phyloP scores from a whole-genome alignment of 2,113 vertebrate genomes.

The Rynchops niger region DNA sequence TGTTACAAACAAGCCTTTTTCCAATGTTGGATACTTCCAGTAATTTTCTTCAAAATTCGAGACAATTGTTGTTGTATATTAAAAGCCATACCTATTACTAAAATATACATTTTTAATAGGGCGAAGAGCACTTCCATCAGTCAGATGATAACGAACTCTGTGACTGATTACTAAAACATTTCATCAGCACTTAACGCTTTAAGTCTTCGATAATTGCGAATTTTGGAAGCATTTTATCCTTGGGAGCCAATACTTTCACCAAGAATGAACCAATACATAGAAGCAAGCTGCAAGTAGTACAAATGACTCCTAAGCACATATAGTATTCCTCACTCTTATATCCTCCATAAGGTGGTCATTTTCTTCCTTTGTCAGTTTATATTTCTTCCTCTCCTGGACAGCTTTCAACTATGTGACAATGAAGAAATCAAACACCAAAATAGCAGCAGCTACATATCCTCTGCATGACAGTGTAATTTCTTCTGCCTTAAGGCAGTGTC shows the following conservation, averaged over 20 bases:
- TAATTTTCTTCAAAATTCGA: not conserved
- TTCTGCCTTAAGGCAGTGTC: conserved; percentile 91
- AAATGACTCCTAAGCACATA: not conserved
- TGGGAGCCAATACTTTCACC: not conserved
- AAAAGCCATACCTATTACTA: not conserved
- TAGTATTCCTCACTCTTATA: not conserved
- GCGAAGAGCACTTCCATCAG: not conserved
- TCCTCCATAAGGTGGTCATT: conserved; percentile 48
- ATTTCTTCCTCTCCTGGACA: conserved; percentile 81
- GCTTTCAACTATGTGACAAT: conserved; percentile 93
- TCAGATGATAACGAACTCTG: not conserved
- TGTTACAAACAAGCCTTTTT: not conserved
- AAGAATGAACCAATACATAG: not conserved
- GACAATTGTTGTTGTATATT: not conserved
- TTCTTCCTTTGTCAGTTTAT: conserved; percentile 63
- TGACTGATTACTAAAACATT: not conserved
- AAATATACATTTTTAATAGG: not conserved
- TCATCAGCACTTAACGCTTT: not conserved
- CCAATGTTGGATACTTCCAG: not conserved
- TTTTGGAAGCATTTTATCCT: not conserved
- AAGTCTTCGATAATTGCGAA: not conserved
- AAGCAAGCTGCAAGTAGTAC: not conserved
- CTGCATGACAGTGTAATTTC: conserved; percentile 93
- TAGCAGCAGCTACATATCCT: conserved; percentile 89
- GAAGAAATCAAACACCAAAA: conserved; percentile 80